Percentiles rank a stretch among this genome's conserved stretches.
Conservation (phyloP, 1,140 invertebrate species). For the Scaptomyza hsui region DNA sequence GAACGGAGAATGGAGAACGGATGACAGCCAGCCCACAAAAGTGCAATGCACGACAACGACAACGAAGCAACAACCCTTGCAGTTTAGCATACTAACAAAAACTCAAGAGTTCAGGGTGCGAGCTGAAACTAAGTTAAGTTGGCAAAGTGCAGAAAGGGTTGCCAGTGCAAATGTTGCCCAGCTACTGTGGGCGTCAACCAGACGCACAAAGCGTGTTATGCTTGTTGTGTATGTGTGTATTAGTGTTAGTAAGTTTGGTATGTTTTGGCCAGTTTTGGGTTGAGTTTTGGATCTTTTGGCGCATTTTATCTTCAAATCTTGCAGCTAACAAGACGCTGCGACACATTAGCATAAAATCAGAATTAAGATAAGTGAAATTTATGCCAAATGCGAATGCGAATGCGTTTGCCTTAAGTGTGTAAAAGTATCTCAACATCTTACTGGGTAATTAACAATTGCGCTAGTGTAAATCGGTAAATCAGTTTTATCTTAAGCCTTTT, state of each 20-base stretch:
- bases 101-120: constrained; percentile 33
- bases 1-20: constrained; percentile 4
- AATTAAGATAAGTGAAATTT: constrained; percentile 74
- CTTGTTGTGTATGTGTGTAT: constrained; percentile 6
- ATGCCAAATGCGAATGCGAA: constrained; percentile 25
- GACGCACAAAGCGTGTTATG: constrained; percentile 27
- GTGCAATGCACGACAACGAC: constrained; percentile 64
- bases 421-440: constrained; percentile 21
- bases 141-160: constrained; percentile 54
- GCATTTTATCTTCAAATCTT: constrained; percentile 65
- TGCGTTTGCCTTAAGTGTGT: constrained; percentile 60
- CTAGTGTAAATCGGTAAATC: constrained; percentile 76
- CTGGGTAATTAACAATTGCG: constrained; percentile 66
- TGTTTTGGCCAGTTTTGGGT: constrained; percentile 27
- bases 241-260: constrained; percentile 8
- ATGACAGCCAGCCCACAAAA: constrained; percentile 53
- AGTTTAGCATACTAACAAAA: constrained; percentile 38
- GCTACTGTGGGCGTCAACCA: constrained; percentile 63
- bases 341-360: constrained; percentile 83
- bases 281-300: constrained; percentile 41
- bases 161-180: constrained; percentile 26
- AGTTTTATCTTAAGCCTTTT: constrained; percentile 67
- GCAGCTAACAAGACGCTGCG: constrained; percentile 69
- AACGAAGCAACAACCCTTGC: constrained; percentile 51
- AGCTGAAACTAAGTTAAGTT: constrained; percentile 19